A percentile compares a stretch with the other conserved stretches of the same genome.
These are phyloP conservation scores for Pocillopora damicornis DNA, from an alignment of 64 coral and sea anemone genomes.

Conservation along the genomic window DNA sequence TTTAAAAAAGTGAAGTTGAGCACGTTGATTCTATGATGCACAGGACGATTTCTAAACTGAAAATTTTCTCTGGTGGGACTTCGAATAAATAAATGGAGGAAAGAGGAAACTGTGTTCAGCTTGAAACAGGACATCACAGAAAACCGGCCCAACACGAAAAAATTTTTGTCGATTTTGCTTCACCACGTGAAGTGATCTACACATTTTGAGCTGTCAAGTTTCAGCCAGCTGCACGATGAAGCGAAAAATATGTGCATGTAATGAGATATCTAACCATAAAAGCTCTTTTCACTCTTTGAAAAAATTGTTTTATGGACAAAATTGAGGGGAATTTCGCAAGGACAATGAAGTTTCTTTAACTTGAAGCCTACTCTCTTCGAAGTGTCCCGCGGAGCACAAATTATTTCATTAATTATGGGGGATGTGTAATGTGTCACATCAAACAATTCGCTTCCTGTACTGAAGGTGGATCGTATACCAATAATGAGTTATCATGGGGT, in stretches of 20 bases:
- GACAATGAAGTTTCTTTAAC: not conserved
- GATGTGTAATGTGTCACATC: not conserved
- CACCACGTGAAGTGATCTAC: not conserved
- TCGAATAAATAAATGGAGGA: no score
- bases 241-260: not conserved
- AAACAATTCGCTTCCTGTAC: conserved; percentile 1
- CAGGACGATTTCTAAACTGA: no score
- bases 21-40: no score
- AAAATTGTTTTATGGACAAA: not conserved
- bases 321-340: not conserved
- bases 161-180: conserved; percentile 11
- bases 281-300: not conserved
- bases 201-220: not conserved
- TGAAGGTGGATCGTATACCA: not conserved
- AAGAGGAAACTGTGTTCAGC: not conserved
- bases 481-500: not conserved
- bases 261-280: not conserved
- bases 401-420: conserved; percentile 5
- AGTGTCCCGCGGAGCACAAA: not conserved
- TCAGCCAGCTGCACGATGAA: not conserved
- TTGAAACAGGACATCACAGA: conserved; percentile 3
- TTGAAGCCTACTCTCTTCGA: not conserved
- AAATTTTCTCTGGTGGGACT: no score
- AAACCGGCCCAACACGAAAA: not conserved
- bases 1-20: no score